These are phyloP conservation scores for Triops longicaudatus DNA, from an alignment of 1,140 invertebrate genomes.

Conservation along the genomic window DNA sequence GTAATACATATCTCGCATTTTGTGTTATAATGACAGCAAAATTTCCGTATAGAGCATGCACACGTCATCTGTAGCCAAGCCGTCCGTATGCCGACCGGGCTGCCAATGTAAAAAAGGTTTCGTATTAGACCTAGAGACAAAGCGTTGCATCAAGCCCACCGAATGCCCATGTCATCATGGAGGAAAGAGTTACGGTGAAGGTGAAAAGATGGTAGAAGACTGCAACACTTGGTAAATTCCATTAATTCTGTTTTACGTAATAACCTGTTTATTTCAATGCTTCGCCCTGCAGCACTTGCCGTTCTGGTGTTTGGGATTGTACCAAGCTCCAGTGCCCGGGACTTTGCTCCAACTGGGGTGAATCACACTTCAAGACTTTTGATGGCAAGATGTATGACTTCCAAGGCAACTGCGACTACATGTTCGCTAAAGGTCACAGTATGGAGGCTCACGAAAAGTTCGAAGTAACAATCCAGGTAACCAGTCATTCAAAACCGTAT, in stretches of 20 bases:
- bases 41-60: conserved; percentile 57
- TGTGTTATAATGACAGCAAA: conserved; percentile 23
- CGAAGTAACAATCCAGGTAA: conserved; percentile 57
- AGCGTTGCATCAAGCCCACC: conserved; percentile 55
- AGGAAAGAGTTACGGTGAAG: conserved; percentile 68
- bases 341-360: conserved; percentile 70
- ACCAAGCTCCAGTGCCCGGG: conserved; percentile 44
- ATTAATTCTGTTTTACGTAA: conserved; percentile 17
- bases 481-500: not conserved
- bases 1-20: conserved; percentile 36
- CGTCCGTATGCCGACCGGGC: conserved; percentile 58
- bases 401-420: conserved; percentile 77
- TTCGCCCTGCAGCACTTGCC: conserved; percentile 44
- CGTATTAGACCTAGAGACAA: conserved; percentile 56
- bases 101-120: conserved; percentile 66
- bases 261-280: conserved; percentile 10
- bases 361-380: conserved; percentile 78
- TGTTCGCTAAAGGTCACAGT: conserved; percentile 61
- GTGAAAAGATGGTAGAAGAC: conserved; percentile 61
- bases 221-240: conserved; percentile 67
- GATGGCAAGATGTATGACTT: conserved; percentile 76
- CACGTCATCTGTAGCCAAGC: conserved; percentile 40
- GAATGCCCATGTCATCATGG: conserved; percentile 83
- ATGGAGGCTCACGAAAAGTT: conserved; percentile 51
- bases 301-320: conserved; percentile 40